Evolutionary conservation across 53 echinoderm and acorn worm genomes (phyloP).

Genomic region (Echinarachnius parma): DNA sequence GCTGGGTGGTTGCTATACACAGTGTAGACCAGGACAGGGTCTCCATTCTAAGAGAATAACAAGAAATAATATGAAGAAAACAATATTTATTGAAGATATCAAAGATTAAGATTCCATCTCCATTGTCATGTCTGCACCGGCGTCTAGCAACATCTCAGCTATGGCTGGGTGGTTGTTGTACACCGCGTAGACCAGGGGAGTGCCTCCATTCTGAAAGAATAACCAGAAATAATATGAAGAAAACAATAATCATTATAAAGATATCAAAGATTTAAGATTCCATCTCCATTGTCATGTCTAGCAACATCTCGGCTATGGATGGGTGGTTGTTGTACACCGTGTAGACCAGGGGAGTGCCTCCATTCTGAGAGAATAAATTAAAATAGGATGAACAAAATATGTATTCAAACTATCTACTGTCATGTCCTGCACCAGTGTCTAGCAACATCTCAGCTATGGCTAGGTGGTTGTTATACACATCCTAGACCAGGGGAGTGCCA

Average conservation of each 20-base stretch:
- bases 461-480: slow-evolving; percentile 73
- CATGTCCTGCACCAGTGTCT: slow-evolving; percentile 65
- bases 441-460: slow-evolving; percentile 58
- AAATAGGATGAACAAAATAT: too few species aligned
- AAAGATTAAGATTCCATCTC: slow-evolving; percentile 74
- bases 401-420: too few species aligned
- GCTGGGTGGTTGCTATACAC: slow-evolving; percentile 72
- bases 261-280: too few species aligned
- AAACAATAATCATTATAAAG: too few species aligned
- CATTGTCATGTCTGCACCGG: slow-evolving; percentile 68
- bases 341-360: slow-evolving; percentile 89
- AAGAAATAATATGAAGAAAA: too few species aligned
- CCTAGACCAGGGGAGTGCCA: slow-evolving; percentile 88
- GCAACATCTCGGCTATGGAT: slow-evolving; percentile 53
- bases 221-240: too few species aligned
- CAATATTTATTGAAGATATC: too few species aligned
- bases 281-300: slow-evolving; percentile 67
- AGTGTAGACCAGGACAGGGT: slow-evolving; percentile 80
- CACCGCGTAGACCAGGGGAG: slow-evolving; percentile 83
- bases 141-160: slow-evolving; percentile 53
- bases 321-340: slow-evolving; percentile 78
- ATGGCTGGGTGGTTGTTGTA: slow-evolving; percentile 70
- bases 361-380: slow-evolving; percentile 83
- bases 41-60: slow-evolving; percentile 87
- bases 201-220: slow-evolving; percentile 90